Evolutionary conservation across 2,113 vertebrate species (phyloP).

Genomic region (Diglossa brunneiventris): DNA sequence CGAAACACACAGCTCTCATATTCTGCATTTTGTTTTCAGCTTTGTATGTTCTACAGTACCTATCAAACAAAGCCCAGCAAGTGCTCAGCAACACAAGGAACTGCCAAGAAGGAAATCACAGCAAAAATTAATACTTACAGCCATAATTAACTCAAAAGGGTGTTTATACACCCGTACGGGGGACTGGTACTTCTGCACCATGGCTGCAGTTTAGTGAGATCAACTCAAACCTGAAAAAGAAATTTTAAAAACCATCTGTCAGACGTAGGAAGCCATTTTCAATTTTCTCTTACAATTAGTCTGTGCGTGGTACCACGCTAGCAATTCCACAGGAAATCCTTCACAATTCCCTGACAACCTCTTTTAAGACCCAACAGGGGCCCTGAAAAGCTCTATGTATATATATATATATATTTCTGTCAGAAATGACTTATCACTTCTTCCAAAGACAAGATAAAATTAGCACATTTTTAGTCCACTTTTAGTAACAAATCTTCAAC

Average conservation of each 20-base stretch:
- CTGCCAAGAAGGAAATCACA: background rate
- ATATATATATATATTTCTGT: background rate
- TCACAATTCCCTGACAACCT: background rate
- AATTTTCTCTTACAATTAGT: background rate
- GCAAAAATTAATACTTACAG: slow-evolving; percentile 81
- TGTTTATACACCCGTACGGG: slow-evolving; percentile 94
- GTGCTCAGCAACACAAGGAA: background rate
- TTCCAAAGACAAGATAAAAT: background rate
- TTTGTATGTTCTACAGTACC: background rate
- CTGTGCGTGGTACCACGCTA: background rate
- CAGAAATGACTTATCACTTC: background rate
- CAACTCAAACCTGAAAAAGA: slow-evolving; percentile 71
- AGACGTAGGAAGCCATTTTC: background rate
- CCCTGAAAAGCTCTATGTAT: background rate
- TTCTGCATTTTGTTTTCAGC: background rate
- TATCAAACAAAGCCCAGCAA: background rate
- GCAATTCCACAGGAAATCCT: background rate
- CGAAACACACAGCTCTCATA: background rate
- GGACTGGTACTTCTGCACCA: slow-evolving; percentile 98
- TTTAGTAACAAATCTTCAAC: slow-evolving; percentile 16
- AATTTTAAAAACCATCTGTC: background rate
- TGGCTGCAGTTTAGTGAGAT: slow-evolving; percentile 60
- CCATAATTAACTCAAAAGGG: slow-evolving; percentile 95
- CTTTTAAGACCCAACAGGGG: background rate
- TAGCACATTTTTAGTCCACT: background rate